A percentile compares a stretch with the other conserved stretches of the same genome.
These are phyloP conservation scores for Seriola quinqueradiata DNA, from an alignment of 2,113 vertebrate genomes.

Conservation along the genomic window DNA sequence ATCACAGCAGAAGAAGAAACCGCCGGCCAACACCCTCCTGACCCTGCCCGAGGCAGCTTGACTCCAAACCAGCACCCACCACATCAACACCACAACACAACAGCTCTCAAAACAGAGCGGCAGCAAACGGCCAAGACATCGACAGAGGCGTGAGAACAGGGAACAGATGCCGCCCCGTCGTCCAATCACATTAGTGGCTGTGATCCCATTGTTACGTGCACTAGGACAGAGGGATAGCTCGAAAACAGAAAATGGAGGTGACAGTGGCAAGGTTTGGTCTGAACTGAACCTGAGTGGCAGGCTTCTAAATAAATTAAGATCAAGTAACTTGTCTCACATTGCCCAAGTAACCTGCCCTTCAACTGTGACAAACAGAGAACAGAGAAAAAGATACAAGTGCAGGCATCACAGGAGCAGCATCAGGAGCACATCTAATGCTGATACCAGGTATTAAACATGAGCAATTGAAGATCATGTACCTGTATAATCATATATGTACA, in stretches of 20 bases:
- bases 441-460: neutral
- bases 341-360: neutral
- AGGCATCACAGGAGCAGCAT: neutral
- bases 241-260: slow-evolving; percentile 14
- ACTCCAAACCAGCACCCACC: slow-evolving; percentile 20
- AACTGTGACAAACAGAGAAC: neutral
- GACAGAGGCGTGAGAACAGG: slow-evolving; percentile 9
- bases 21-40: slow-evolving; percentile 15
- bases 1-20: neutral
- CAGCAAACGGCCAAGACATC: slow-evolving; percentile 16
- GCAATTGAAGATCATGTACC: neutral
- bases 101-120: slow-evolving; percentile 6
- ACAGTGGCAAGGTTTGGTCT: slow-evolving; percentile 9
- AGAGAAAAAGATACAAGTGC: neutral
- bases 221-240: slow-evolving; percentile 26
- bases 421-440: neutral
- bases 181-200: slow-evolving; percentile 46
- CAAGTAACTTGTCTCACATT: slow-evolving; percentile 1
- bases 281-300: slow-evolving; percentile 23
- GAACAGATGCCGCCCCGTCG: slow-evolving; percentile 48
- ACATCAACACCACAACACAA: slow-evolving; percentile 9
- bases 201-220: slow-evolving; percentile 13
- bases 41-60: slow-evolving; percentile 27
- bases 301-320: slow-evolving; percentile 37
- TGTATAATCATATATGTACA: neutral